Percentiles rank a stretch among this genome's conserved stretches.
phyloP scores from a whole-genome alignment of 2,113 vertebrate genomes.

The Clarias gariepinus region DNA sequence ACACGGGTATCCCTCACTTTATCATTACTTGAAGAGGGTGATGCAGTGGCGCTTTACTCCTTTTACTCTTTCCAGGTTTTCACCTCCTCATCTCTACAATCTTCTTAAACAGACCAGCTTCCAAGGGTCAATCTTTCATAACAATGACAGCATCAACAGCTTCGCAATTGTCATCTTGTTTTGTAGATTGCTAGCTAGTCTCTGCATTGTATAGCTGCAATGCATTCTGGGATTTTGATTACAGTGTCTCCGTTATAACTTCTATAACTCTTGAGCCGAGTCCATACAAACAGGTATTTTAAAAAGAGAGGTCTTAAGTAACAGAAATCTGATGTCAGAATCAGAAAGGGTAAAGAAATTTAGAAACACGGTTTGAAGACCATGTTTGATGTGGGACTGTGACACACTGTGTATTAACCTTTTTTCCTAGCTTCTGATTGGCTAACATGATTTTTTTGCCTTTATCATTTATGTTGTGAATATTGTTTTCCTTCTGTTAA shows the following conservation, averaged over 20 bases:
- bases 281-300: too few relatives aligned
- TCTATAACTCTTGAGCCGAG: not conserved
- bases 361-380: too few relatives aligned
- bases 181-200: not conserved
- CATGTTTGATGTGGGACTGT: too few relatives aligned
- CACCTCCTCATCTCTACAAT: not conserved
- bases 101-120: not conserved
- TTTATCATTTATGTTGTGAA: not conserved
- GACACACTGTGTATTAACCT: too few relatives aligned
- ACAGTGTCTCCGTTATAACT: not conserved
- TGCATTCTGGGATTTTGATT: not conserved
- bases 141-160: not conserved
- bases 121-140: not conserved
- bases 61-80: not conserved
- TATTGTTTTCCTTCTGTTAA: not conserved
- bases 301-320: too few relatives aligned
- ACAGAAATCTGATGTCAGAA: too few relatives aligned
- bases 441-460: too few relatives aligned
- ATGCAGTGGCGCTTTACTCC: not conserved
- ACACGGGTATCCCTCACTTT: not conserved
- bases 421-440: too few relatives aligned
- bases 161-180: not conserved
- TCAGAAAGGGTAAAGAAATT: too few relatives aligned
- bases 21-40: not conserved
- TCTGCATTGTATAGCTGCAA: not conserved